Conservation (phyloP, 2,888 invertebrate species). For the Diplazon laetatorius region DNA sequence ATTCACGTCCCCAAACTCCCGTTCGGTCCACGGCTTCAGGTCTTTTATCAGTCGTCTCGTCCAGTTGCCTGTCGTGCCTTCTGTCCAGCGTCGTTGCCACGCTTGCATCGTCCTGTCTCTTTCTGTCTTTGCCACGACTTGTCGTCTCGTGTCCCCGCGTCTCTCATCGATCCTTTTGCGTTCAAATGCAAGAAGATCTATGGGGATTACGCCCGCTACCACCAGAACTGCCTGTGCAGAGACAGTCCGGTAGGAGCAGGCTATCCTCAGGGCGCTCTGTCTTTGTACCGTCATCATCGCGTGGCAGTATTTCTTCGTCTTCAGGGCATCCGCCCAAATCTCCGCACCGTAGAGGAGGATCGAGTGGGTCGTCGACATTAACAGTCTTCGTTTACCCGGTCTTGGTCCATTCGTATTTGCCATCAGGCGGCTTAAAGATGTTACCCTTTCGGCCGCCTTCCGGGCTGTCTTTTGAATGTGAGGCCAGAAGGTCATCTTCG, state of each 20-base stretch:
- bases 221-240: constrained; percentile 61
- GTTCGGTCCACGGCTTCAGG: constrained; percentile 12
- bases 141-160: constrained; percentile 12
- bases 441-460: constrained; percentile 58
- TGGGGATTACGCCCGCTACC: constrained; percentile 59
- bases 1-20: constrained; percentile 35
- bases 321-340: constrained; percentile 57
- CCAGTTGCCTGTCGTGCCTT: constrained; percentile 5
- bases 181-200: constrained; percentile 57
- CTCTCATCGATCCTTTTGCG: constrained; percentile 7
- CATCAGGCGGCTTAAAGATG: constrained; percentile 65
- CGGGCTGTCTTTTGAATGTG: constrained; percentile 58
- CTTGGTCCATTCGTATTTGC: constrained; percentile 62
- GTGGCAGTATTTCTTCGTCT: constrained; percentile 53
- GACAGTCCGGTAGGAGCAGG: constrained; percentile 64
- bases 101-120: constrained; percentile 50
- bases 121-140: constrained; percentile 19
- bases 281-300: constrained; percentile 64
- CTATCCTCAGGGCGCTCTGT: constrained; percentile 55
- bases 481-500: constrained; percentile 53
- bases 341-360: constrained; percentile 64
- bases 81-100: constrained; percentile 17
- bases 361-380: constrained; percentile 60
- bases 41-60: constrained; percentile 2
- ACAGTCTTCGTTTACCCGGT: constrained; percentile 42